Evolutionary conservation across 2,888 invertebrate genomes (phyloP).

Genomic region (Drosophila neotestacea): DNA sequence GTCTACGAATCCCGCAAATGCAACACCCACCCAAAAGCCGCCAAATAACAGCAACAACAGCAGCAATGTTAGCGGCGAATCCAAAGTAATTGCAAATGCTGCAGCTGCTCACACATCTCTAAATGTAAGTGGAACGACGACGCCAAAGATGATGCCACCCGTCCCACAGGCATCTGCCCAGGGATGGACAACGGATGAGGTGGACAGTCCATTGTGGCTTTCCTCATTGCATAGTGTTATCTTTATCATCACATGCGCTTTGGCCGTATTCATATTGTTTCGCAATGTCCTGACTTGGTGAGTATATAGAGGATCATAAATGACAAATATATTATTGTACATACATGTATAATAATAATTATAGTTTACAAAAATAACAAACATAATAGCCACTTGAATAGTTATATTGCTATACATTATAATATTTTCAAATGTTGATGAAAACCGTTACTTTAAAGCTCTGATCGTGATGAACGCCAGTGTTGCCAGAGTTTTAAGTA

Average conservation of each 20-base stretch:
- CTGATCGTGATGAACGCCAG: not conserved
- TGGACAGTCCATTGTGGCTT: conserved; percentile 84
- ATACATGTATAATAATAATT: too few relatives aligned
- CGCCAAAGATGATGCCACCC: conserved; percentile 4
- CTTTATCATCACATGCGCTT: conserved; percentile 90
- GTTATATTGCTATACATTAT: not conserved
- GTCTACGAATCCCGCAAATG: conserved; percentile 49
- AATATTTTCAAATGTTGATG: not conserved
- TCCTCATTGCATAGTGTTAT: conserved; percentile 90
- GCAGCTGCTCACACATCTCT: conserved; percentile 32
- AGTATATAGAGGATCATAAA: conserved; percentile 61
- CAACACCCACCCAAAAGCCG: conserved; percentile 50
- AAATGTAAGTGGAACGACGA: conserved; percentile 37
- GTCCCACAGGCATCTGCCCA: conserved; percentile 5
- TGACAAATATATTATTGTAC: too few relatives aligned
- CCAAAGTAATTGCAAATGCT: conserved; percentile 3
- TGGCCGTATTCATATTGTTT: conserved; percentile 90
- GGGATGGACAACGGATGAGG: conserved; percentile 48
- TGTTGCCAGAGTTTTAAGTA: too few relatives aligned
- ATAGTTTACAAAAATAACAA: too few relatives aligned
- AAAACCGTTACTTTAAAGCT: conserved; percentile 1
- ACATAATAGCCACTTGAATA: too few relatives aligned
- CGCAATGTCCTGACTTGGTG: conserved; percentile 93
- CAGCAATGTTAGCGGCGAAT: conserved; percentile 8
- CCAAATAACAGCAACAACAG: conserved; percentile 21